phyloP scores from a whole-genome alignment of 2,888 invertebrate genomes.

The Thereva nobilitata region DNA sequence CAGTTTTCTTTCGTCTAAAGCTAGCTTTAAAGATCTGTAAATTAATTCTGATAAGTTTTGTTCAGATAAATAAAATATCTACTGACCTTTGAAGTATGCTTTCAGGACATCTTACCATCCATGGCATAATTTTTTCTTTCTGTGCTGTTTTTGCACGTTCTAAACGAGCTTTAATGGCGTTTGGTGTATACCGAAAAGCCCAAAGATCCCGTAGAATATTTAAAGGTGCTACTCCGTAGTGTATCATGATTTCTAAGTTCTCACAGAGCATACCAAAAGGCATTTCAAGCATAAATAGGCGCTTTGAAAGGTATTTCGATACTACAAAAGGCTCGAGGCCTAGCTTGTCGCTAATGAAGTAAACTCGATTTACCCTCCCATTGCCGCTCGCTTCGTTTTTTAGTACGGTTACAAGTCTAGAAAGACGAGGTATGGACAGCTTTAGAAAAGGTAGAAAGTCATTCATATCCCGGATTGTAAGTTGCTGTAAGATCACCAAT shows the following conservation, averaged over 20 bases:
- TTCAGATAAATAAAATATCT: constrained; percentile 3
- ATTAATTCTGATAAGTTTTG: constrained; percentile 55
- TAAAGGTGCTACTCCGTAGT: constrained; percentile 62
- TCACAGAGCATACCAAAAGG: constrained; percentile 62
- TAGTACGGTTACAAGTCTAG: constrained; percentile 46
- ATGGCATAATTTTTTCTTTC: constrained; percentile 64
- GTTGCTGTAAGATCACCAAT: constrained; percentile 54
- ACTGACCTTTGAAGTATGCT: constrained; percentile 62
- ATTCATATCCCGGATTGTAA: constrained; percentile 59
- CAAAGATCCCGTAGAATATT: constrained; percentile 66
- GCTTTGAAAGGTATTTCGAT: constrained; percentile 59
- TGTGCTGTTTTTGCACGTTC: constrained; percentile 59
- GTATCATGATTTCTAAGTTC: constrained; percentile 61
- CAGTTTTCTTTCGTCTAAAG: constrained; percentile 57
- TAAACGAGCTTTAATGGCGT: constrained; percentile 62
- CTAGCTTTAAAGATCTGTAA: constrained; percentile 53
- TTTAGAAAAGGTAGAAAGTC: constrained; percentile 63
- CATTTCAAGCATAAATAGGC: constrained; percentile 63
- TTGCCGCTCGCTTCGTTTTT: constrained; percentile 56
- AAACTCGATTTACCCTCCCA: constrained; percentile 62
- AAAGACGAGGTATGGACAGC: constrained; percentile 54
- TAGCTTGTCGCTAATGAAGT: constrained; percentile 62
- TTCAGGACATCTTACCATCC: constrained; percentile 69
- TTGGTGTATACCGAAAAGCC: constrained; percentile 66
- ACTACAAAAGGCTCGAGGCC: constrained; percentile 59